Evolutionary conservation across 2,113 vertebrate genomes (phyloP).

Genomic region (Vidua macroura): DNA sequence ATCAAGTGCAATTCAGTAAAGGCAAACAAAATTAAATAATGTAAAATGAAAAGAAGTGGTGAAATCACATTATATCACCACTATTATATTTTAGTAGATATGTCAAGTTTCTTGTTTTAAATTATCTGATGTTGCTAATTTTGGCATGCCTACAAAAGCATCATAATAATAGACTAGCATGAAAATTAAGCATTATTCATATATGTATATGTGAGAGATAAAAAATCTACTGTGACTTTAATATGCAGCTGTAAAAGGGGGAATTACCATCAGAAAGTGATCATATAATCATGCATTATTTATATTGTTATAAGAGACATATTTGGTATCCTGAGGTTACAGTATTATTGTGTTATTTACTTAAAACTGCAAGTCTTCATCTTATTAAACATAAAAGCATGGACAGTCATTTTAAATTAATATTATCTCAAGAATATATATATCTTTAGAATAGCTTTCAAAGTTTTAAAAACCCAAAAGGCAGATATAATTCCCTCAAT

Average conservation of each 20-base stretch:
- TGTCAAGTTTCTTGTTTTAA: slow-evolving; percentile 14
- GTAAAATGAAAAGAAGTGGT: neutral
- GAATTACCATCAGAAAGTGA: slow-evolving; percentile 26
- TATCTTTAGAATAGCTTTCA: neutral
- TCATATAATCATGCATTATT: slow-evolving; percentile 36
- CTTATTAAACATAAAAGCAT: slow-evolving; percentile 11
- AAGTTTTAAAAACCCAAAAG: slow-evolving; percentile 19
- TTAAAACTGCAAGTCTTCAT: slow-evolving; percentile 7
- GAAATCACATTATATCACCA: neutral
- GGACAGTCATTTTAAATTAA: neutral
- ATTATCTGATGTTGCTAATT: neutral
- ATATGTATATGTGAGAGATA: neutral
- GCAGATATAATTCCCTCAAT: neutral
- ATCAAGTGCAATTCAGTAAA: neutral
- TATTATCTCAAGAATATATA: slow-evolving; percentile 4
- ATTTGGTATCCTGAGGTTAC: neutral
- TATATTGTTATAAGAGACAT: neutral
- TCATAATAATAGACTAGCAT: neutral
- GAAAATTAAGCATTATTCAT: slow-evolving; percentile 31
- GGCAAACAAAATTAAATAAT: neutral
- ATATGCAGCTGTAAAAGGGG: neutral
- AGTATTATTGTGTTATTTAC: slow-evolving; percentile 26
- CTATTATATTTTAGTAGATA: neutral
- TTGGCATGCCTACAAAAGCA: neutral
- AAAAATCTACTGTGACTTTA: slow-evolving; percentile 4